phyloP scores from a whole-genome alignment of 2,797 vertebrate genomes.

The Halcyon leucocephala region DNA sequence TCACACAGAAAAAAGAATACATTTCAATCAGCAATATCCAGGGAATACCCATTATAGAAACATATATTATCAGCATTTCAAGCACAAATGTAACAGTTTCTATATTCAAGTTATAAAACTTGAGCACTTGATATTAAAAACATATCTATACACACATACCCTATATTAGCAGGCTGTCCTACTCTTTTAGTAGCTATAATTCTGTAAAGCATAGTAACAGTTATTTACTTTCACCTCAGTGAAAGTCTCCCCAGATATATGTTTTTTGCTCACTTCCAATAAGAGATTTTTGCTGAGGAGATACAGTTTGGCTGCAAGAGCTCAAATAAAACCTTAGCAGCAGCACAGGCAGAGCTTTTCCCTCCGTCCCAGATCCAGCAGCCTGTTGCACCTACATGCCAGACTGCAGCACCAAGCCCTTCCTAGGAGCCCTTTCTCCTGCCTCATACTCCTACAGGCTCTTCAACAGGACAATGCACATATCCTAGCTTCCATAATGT shows the following conservation, averaged over 20 bases:
- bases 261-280: background rate
- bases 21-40: background rate
- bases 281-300: background rate
- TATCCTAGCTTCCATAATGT: fast-evolving
- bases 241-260: fast-evolving
- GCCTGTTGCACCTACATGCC: too few species aligned
- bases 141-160: background rate
- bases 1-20: background rate
- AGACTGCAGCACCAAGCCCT: background rate
- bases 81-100: background rate
- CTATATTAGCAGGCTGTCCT: background rate
- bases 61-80: background rate
- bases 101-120: background rate
- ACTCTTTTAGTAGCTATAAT: background rate
- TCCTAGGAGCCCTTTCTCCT: background rate
- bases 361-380: fast-evolving
- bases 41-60: background rate
- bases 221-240: background rate
- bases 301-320: background rate
- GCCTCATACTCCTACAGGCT: background rate
- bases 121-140: background rate
- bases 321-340: background rate
- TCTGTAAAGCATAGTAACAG: background rate
- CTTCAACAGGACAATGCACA: fast-evolving
- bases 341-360: background rate